phyloP scores from a whole-genome alignment of 2,113 vertebrate species.

The Polypterus bichir region DNA sequence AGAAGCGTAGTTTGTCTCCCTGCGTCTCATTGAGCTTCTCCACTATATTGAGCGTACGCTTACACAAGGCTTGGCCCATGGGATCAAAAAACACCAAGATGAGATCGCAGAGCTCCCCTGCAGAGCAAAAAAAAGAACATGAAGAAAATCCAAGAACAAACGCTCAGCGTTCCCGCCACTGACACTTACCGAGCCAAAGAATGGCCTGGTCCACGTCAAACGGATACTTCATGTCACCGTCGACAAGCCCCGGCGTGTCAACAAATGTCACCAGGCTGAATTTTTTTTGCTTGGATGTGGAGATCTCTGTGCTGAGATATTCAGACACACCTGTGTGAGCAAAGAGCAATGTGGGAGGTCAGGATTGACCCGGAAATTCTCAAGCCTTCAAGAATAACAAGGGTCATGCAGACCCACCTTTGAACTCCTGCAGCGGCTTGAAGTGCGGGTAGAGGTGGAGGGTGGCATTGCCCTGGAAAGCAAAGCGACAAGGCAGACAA shows the following conservation, averaged over 20 bases:
- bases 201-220: conserved; percentile 66
- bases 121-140: background rate
- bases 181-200: conserved; percentile 56
- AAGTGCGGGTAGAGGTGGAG: conserved; percentile 68
- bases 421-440: conserved; percentile 59
- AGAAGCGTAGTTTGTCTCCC: conserved; percentile 56
- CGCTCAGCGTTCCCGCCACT: no score
- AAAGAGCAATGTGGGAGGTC: background rate
- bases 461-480: conserved; percentile 59
- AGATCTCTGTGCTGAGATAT: conserved; percentile 64
- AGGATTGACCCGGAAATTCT: no score
- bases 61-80: conserved; percentile 70
- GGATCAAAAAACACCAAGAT: conserved; percentile 72
- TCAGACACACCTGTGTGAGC: conserved; percentile 49
- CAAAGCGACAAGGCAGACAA: background rate
- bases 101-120: conserved; percentile 63
- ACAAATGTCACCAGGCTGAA: conserved; percentile 69
- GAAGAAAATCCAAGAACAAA: no score
- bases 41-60: conserved; percentile 66
- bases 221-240: conserved; percentile 73
- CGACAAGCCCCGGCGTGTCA: conserved; percentile 63
- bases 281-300: conserved; percentile 64
- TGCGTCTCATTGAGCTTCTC: conserved; percentile 59
- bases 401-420: conserved; percentile 42
- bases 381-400: background rate